These are phyloP conservation scores for Apostichopus leukothele DNA, from an alignment of 53 echinoderm and acorn worm genomes.

Conservation along the genomic window DNA sequence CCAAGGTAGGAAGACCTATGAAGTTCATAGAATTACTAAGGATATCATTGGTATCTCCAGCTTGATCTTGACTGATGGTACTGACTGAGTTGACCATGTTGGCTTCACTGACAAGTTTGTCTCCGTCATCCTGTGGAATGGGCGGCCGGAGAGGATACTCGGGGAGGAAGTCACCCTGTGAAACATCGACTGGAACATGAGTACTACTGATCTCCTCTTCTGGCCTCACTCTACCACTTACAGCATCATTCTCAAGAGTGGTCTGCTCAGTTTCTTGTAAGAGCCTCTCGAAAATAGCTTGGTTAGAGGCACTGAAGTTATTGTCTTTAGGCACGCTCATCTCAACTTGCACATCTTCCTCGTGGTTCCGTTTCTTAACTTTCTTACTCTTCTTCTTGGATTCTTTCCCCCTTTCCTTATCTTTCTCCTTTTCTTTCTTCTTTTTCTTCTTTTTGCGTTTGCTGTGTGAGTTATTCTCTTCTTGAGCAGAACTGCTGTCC, in stretches of 20 bases:
- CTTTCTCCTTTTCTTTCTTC: constrained; percentile 75
- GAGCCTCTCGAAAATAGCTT: constrained; percentile 27
- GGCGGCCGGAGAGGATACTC: constrained; percentile 9
- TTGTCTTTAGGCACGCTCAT: constrained; percentile 21
- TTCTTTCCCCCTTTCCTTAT: constrained; percentile 69
- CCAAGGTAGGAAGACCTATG: constrained; percentile 90
- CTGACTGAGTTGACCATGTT: not conserved
- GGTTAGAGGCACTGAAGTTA: constrained; percentile 15
- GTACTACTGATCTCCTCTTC: not conserved
- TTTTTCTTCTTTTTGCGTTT: constrained; percentile 95
- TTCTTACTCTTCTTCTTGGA: constrained; percentile 58
- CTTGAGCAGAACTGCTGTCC: constrained; percentile 42
- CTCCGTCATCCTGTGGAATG: constrained; percentile 1
- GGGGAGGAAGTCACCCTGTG: constrained; percentile 17
- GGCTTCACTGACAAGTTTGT: not conserved
- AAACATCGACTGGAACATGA: not conserved
- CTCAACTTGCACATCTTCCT: constrained; percentile 1
- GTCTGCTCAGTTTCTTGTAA: constrained; percentile 32
- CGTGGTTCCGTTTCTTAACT: constrained; percentile 29
- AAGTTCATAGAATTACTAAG: constrained; percentile 96
- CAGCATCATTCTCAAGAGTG: constrained; percentile 39
- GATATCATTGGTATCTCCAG: constrained; percentile 65
- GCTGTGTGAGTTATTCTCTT: constrained; percentile 60
- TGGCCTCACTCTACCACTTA: not conserved
- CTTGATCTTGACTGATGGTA: not conserved